Conservation (phyloP, 2,888 invertebrate species). For the Gastrophysa polygoni region DNA sequence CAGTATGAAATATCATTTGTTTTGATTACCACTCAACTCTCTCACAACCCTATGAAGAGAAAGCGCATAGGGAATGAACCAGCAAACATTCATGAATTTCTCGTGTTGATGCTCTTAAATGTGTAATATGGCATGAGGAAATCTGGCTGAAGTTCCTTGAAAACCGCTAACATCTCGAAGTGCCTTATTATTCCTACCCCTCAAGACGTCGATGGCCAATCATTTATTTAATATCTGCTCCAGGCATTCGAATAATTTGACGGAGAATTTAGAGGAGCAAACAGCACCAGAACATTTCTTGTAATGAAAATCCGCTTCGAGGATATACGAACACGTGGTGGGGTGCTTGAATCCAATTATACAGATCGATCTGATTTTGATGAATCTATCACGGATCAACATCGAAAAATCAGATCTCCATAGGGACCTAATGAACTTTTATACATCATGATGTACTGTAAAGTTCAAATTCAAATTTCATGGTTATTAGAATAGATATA, state of each 20-base stretch:
- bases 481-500: too few species aligned
- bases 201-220: constrained; percentile 32
- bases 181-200: constrained; percentile 39
- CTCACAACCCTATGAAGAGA: constrained; percentile 7
- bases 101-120: constrained; percentile 45
- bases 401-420: too few species aligned
- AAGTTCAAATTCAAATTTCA: too few species aligned
- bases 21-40: constrained; percentile 5
- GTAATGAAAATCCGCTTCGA: constrained; percentile 26
- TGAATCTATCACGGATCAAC: too few species aligned
- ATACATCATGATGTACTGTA: too few species aligned
- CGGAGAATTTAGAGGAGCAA: constrained; percentile 29
- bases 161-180: constrained; percentile 46
- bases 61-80: neutral
- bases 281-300: constrained; percentile 20
- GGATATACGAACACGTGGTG: neutral
- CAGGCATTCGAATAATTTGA: constrained; percentile 33
- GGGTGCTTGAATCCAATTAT: neutral
- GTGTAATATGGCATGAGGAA: constrained; percentile 50
- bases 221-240: constrained; percentile 37
- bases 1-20: neutral
- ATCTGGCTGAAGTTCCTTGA: constrained; percentile 48
- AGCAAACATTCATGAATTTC: constrained; percentile 31
- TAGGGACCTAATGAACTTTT: too few species aligned
- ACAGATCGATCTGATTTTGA: neutral